Percentiles rank a stretch among this genome's conserved stretches.
Evolutionary conservation across 2,797 vertebrate species (phyloP).

Genomic region (Dryobates pubescens): DNA sequence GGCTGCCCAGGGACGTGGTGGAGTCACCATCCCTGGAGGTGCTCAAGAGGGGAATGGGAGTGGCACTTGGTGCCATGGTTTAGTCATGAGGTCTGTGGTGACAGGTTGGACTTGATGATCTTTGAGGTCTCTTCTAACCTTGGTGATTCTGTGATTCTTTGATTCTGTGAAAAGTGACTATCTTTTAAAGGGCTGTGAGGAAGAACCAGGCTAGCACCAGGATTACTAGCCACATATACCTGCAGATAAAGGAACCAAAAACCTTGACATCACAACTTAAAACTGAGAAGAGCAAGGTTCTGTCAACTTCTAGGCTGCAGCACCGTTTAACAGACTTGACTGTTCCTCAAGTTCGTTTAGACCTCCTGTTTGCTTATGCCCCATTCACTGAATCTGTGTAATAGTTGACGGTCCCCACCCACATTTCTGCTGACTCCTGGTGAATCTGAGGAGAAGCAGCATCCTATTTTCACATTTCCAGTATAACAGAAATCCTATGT

Average conservation of each 20-base stretch:
- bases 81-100: too few species aligned
- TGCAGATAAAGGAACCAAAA: neutral
- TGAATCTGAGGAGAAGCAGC: neutral
- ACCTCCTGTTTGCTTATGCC: neutral
- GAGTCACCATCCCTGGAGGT: too few species aligned
- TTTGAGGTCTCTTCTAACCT: too few species aligned
- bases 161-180: neutral
- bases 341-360: neutral
- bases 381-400: neutral
- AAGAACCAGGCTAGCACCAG: neutral
- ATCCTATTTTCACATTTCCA: neutral
- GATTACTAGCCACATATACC: neutral
- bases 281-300: neutral
- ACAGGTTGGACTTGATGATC: too few species aligned
- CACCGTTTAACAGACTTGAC: neutral
- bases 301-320: neutral
- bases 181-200: neutral
- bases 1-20: too few species aligned
- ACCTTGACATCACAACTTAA: neutral
- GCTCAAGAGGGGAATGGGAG: too few species aligned
- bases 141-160: too few species aligned
- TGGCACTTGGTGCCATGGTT: too few species aligned
- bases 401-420: neutral
- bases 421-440: neutral
- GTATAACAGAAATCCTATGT: neutral